A percentile compares a stretch with the other conserved stretches of the same genome.
These are phyloP conservation scores for Ceratina japonica DNA, from an alignment of 1,140 invertebrate species.

Conservation along the genomic window DNA sequence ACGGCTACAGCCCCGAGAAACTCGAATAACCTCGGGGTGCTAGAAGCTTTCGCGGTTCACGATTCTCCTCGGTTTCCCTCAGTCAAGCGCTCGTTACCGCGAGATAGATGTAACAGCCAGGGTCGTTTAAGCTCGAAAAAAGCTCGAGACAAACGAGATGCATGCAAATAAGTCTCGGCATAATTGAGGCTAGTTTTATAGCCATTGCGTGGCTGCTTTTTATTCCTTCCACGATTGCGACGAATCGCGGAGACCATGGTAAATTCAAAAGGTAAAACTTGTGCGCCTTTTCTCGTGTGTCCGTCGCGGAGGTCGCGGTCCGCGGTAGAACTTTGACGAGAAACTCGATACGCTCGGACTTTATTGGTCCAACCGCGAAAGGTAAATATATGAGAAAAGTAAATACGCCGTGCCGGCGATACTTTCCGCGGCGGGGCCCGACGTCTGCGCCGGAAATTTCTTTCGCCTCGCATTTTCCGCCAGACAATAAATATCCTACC, in stretches of 20 bases:
- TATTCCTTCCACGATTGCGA: not conserved
- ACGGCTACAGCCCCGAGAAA: not conserved
- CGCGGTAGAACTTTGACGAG: not conserved
- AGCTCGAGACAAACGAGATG: not conserved
- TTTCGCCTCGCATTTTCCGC: not conserved
- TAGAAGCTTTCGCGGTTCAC: not conserved
- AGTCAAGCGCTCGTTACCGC: not conserved
- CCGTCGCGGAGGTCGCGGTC: not conserved
- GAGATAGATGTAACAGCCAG: not conserved
- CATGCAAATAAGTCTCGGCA: slow-evolving; percentile 7
- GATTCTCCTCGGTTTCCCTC: not conserved
- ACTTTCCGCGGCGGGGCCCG: too few species aligned
- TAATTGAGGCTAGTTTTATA: slow-evolving; percentile 1
- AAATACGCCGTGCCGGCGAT: too few species aligned
- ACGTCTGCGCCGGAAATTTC: not conserved
- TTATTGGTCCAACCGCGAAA: too few species aligned
- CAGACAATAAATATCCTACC: not conserved
- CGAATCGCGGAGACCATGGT: too few species aligned
- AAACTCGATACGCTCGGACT: too few species aligned
- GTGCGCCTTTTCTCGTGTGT: not conserved
- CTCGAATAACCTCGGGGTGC: not conserved
- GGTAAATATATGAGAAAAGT: too few species aligned
- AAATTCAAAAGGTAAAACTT: slow-evolving; percentile 7
- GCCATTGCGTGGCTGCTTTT: not conserved
- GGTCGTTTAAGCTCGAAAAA: not conserved